Conservation (phyloP, 2,888 invertebrate species). For the Drosophila falleni region DNA sequence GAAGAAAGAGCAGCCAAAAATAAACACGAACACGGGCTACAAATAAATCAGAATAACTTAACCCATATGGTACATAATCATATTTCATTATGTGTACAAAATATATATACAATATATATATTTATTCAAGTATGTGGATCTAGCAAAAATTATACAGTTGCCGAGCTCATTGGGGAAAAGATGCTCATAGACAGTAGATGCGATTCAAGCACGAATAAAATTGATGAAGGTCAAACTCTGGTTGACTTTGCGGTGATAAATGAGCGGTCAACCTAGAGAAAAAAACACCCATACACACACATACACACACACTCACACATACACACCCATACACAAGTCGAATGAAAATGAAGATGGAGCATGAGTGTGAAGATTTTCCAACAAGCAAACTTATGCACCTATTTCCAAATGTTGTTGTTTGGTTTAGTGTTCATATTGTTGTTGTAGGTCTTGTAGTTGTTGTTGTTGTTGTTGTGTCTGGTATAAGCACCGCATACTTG, state of each 20-base stretch:
- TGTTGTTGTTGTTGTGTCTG: conserved; percentile 22
- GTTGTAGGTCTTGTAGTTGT: conserved; percentile 13
- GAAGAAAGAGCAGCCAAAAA: conserved; percentile 14
- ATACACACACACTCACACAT: conserved; percentile 11
- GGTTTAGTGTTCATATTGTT: neutral
- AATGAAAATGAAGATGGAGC: conserved; percentile 17
- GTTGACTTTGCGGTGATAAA: conserved; percentile 76
- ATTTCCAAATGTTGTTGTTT: conserved; percentile 6
- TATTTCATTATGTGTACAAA: conserved; percentile 55
- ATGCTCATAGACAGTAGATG: conserved; percentile 54
- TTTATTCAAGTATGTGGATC: conserved; percentile 33
- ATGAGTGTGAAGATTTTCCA: conserved; percentile 9
- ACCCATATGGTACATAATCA: conserved; percentile 62
- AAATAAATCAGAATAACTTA: conserved; percentile 58
- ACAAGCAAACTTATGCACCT: conserved; percentile 56
- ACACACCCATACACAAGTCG: conserved; percentile 1
- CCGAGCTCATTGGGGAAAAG: conserved; percentile 51
- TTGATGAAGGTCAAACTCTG: conserved; percentile 75
- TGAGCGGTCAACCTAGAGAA: conserved; percentile 70
- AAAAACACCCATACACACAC: conserved; percentile 26
- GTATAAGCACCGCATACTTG: conserved; percentile 70
- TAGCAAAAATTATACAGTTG: conserved; percentile 45
- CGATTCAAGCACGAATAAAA: conserved; percentile 72
- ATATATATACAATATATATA: neutral
- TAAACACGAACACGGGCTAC: conserved; percentile 9